Conservation (phyloP, 2,888 invertebrate genomes). For the Morpho achilles region DNA sequence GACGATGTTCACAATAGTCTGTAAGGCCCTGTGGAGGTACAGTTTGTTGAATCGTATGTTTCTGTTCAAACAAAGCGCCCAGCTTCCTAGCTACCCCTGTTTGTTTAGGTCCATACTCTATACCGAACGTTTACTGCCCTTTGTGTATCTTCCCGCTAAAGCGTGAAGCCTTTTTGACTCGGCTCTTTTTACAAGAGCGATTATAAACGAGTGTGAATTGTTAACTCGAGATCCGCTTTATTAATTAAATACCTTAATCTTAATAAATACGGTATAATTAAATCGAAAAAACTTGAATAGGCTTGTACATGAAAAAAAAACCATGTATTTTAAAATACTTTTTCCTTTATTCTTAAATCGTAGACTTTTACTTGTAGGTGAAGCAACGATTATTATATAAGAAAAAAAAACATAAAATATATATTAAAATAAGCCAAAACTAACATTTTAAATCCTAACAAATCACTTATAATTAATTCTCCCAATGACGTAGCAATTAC, state of each 20-base stretch:
- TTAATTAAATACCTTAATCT: constrained; percentile 13
- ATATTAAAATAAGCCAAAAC: too few relatives aligned
- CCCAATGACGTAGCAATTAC: not conserved
- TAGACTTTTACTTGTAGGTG: too few relatives aligned
- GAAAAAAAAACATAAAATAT: too few relatives aligned
- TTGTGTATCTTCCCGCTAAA: constrained; percentile 72
- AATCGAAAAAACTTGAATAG: too few relatives aligned
- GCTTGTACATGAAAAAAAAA: too few relatives aligned
- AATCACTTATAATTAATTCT: too few relatives aligned
- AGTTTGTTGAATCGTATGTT: constrained; percentile 70
- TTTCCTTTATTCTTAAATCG: too few relatives aligned
- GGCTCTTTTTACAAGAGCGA: constrained; percentile 73
- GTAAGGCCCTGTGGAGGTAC: constrained; percentile 36
- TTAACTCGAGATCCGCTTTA: constrained; percentile 29
- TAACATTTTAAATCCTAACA: too few relatives aligned
- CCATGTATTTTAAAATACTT: too few relatives aligned
- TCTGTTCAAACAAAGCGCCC: constrained; percentile 72
- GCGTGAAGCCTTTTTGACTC: constrained; percentile 76
- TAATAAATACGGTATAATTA: not conserved
- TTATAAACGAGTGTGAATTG: constrained; percentile 54
- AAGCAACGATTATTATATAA: too few relatives aligned
- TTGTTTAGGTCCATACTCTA: constrained; percentile 74
- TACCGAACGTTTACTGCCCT: constrained; percentile 74
- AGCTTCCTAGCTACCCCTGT: constrained; percentile 78
- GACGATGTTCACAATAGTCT: constrained; percentile 24